Evolutionary conservation across 2,113 vertebrate species (phyloP).

Genomic region (Eudyptes chrysolophus): DNA sequence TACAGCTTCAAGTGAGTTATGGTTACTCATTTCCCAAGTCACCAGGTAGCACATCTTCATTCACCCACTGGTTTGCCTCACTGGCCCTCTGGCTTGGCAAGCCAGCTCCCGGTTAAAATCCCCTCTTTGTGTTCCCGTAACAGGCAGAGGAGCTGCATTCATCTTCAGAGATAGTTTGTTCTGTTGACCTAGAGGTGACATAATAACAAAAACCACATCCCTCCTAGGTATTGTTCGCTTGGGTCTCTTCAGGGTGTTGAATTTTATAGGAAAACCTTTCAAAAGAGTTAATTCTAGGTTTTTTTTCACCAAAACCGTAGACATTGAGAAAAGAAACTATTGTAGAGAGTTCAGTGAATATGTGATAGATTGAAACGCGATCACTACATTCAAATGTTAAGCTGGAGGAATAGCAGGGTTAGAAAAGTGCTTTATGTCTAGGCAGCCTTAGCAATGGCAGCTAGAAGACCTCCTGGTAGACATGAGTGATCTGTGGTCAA

Average conservation of each 20-base stretch:
- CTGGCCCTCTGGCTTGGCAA: not conserved
- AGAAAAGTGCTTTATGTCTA: not conserved
- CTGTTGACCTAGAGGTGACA: not conserved
- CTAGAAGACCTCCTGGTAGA: not conserved
- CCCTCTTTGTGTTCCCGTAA: not conserved
- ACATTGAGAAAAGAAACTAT: not conserved
- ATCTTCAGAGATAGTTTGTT: not conserved
- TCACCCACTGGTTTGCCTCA: not conserved
- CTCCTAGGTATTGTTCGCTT: not conserved
- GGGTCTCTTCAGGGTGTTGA: not conserved
- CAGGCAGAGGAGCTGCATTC: not conserved
- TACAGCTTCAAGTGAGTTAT: not conserved
- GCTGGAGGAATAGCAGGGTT: not conserved
- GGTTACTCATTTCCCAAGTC: not conserved
- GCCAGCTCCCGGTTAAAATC: not conserved
- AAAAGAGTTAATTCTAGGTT: not conserved
- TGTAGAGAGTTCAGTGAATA: not conserved
- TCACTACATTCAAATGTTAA: not conserved
- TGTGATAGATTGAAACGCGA: not conserved
- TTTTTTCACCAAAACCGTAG: not conserved
- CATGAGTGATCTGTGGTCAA: not conserved
- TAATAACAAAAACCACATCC: not conserved
- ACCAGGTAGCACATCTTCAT: not conserved
- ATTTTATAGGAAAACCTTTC: not conserved
- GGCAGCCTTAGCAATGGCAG: not conserved